Evolutionary conservation across 2,888 invertebrate species (phyloP).

Genomic region (Minunthozetes semirufus): DNA sequence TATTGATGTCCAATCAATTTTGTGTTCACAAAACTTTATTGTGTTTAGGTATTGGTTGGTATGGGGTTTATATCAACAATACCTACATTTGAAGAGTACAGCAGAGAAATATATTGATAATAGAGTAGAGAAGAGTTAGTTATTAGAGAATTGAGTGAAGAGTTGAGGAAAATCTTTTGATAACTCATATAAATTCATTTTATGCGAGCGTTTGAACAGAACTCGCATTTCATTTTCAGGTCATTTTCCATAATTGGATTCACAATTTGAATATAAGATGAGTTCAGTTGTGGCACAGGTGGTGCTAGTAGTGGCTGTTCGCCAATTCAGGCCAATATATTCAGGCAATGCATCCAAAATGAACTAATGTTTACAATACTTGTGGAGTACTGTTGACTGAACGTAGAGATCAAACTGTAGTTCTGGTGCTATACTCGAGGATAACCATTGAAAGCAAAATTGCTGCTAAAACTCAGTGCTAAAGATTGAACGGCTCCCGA

Average conservation of each 20-base stretch:
- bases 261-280: slow-evolving; percentile 18
- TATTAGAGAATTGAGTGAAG: neutral
- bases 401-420: slow-evolving; percentile 6
- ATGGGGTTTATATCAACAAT: neutral
- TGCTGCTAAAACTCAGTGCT: neutral
- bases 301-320: neutral
- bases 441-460: neutral
- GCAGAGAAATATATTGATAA: neutral
- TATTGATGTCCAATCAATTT: slow-evolving; percentile 12
- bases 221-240: slow-evolving; percentile 3
- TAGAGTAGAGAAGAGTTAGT: neutral
- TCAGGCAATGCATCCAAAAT: slow-evolving; percentile 8
- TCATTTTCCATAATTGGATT: slow-evolving; percentile 14
- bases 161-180: slow-evolving; percentile 6
- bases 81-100: neutral
- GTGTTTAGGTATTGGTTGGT: neutral
- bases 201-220: neutral
- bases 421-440: neutral
- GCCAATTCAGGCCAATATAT: neutral
- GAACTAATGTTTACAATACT: slow-evolving; percentile 17
- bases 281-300: slow-evolving; percentile 5
- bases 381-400: neutral
- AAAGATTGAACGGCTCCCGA: slow-evolving; percentile 10
- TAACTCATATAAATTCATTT: neutral
- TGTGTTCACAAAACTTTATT: neutral